These are phyloP conservation scores for Agapostemon virescens DNA, from an alignment of 2,888 invertebrate species.

Conservation along the genomic window DNA sequence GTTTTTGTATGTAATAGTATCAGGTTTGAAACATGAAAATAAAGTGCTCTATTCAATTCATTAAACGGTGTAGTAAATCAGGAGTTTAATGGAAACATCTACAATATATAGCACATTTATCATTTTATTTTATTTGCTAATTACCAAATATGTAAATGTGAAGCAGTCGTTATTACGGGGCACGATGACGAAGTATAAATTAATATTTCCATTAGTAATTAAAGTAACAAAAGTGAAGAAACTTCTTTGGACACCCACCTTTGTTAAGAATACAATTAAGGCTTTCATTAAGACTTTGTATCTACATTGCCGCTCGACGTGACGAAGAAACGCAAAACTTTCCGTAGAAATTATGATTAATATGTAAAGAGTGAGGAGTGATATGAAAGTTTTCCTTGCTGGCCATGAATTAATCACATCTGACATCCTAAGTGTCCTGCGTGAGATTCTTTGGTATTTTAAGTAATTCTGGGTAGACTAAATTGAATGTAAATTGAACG, in stretches of 20 bases:
- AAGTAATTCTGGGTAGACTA: background rate
- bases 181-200: background rate
- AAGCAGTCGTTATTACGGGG: background rate
- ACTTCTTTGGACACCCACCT: constrained; percentile 5
- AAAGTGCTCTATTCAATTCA: no score
- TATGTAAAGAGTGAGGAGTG: constrained; percentile 2
- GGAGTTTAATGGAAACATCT: no score
- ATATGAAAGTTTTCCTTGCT: background rate
- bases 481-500: background rate
- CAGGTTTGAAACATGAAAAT: no score
- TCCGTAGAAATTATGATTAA: constrained; percentile 5
- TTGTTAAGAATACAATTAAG: constrained; percentile 19
- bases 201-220: constrained; percentile 12
- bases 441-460: background rate
- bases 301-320: constrained; percentile 9
- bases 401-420: constrained; percentile 9
- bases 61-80: no score
- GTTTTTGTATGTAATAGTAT: no score
- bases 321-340: background rate
- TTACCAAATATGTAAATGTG: background rate
- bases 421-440: background rate
- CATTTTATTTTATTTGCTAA: background rate
- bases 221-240: background rate
- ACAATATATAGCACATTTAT: background rate
- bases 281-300: constrained; percentile 27